Conservation (phyloP, 2,888 invertebrate genomes). For the Xestia ashworthii region DNA sequence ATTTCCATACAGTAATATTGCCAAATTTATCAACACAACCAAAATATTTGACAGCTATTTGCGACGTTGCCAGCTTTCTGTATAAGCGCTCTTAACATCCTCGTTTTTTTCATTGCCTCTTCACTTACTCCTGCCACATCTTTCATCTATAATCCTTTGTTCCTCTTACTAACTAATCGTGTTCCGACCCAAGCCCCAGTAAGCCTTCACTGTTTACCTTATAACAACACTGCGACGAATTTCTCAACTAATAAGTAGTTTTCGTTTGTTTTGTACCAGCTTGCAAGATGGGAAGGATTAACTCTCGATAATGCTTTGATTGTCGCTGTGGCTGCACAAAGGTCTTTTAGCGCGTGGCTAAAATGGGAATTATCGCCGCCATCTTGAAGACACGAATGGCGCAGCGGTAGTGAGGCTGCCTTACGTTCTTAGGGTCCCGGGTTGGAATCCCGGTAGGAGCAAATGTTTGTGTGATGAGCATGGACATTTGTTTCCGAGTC, state of each 20-base stretch:
- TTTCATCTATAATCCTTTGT: conserved; percentile 14
- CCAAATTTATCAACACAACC: no score
- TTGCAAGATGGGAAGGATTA: conserved; percentile 52
- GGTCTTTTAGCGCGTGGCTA: neutral
- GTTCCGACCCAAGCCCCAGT: conserved; percentile 39
- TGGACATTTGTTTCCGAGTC: no score
- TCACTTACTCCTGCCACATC: neutral
- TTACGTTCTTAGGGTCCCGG: no score
- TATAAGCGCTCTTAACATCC: no score
- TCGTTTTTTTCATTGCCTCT: no score
- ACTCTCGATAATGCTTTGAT: conserved; percentile 26
- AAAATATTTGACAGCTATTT: no score
- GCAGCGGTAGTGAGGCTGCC: no score
- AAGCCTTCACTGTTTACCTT: conserved; percentile 62
- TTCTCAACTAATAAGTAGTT: conserved; percentile 65
- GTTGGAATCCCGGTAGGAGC: no score
- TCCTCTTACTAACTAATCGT: conserved; percentile 47
- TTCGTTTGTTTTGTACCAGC: conserved; percentile 53
- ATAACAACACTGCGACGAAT: conserved; percentile 49
- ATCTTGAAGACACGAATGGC: no score
- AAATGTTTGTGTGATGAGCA: no score
- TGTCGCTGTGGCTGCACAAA: conserved; percentile 1
- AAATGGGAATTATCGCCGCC: neutral
- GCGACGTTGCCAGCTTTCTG: no score
- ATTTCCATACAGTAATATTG: no score